These are phyloP conservation scores for Chrysina gloriosa DNA, from an alignment of 2,888 invertebrate genomes.

Conservation along the genomic window DNA sequence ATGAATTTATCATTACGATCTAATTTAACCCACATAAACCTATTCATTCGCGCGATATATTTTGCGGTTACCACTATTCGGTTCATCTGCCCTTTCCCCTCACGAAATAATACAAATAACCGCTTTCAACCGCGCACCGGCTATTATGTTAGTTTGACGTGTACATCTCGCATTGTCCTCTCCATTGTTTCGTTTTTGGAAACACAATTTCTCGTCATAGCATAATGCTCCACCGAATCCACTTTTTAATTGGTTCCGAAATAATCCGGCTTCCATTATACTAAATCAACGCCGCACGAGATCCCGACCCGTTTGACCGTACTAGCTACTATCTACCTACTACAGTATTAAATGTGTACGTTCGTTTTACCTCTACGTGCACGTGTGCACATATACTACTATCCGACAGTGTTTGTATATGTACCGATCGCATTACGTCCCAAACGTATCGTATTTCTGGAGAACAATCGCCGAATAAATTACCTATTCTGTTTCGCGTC, in stretches of 20 bases:
- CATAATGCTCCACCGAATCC: slow-evolving; percentile 1
- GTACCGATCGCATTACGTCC: slow-evolving; percentile 24
- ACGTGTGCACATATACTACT: not conserved
- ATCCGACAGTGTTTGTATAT: not conserved
- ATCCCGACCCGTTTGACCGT: slow-evolving; percentile 6
- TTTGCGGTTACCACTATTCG: not conserved
- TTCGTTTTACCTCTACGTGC: not conserved
- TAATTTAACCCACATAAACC: not conserved
- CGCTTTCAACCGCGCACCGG: not conserved
- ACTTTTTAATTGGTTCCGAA: slow-evolving; percentile 31
- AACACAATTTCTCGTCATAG: slow-evolving; percentile 25
- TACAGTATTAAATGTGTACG: slow-evolving; percentile 9
- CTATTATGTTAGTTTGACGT: slow-evolving; percentile 8
- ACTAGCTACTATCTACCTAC: not conserved
- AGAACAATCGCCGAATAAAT: slow-evolving; percentile 42
- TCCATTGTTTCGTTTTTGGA: slow-evolving; percentile 14
- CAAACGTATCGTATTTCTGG: slow-evolving; percentile 39
- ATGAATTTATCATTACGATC: too few relatives aligned
- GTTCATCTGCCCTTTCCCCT: not conserved
- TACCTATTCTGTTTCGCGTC: slow-evolving; percentile 38
- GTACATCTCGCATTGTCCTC: not conserved
- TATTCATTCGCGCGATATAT: not conserved
- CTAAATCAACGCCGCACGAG: slow-evolving; percentile 26
- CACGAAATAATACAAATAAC: not conserved
- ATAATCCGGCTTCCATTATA: slow-evolving; percentile 31